Base-by-base conservation (phyloP, 2,113 vertebrate genomes). In the Rattus norvegicus region DNA sequence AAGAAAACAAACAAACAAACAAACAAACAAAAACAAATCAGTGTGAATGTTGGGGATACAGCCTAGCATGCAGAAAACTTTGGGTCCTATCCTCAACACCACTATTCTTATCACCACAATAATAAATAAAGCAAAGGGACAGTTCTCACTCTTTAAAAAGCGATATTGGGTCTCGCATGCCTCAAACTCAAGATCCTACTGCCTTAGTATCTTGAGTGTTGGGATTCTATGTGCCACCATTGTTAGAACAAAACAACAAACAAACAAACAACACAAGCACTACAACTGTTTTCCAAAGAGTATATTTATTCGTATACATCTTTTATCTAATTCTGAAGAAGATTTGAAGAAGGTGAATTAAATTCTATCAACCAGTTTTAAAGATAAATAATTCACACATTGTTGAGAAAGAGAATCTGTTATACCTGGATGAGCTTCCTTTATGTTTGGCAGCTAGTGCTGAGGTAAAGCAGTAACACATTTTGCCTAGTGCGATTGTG, bases 401-500 rank as follows among this genome's bases (percentile, higher is more conserved):
- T 65, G 63, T 63, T 63, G 83, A 87, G 47, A 87, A 97, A 88
- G 47, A 84, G 17, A 90, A 87, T 19, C 43, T 96, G 4, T 95
- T 63, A 91, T 96, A 93, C 79, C 85, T 94, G 43, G n/a, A 11
- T 94, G 91, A 95, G 28, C 17, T n/a, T 93, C 79, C 28, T 91
- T 79, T 94, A 83, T 79, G 83, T 56, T 39, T 77, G 36, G n/a
- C n/a, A 95, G 52, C 69, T 52, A 12, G 75, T 61, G 24, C 7
- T 83, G 63, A 95, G 56, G 77, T 95, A 76, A 90, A 56, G 39
- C 28, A 43, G 56, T 95, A 96, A 85, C 73, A 91, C 73, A 70
- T 96, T 94, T 96, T 90, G 33, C 72, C 30, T 83, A 88, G 69
- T 79, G 36, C 0, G 5, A 65, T 84, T 91, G 59, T 30, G 93